phyloP scores from a whole-genome alignment of 2,113 vertebrate genomes.

The Cyanistes caeruleus region DNA sequence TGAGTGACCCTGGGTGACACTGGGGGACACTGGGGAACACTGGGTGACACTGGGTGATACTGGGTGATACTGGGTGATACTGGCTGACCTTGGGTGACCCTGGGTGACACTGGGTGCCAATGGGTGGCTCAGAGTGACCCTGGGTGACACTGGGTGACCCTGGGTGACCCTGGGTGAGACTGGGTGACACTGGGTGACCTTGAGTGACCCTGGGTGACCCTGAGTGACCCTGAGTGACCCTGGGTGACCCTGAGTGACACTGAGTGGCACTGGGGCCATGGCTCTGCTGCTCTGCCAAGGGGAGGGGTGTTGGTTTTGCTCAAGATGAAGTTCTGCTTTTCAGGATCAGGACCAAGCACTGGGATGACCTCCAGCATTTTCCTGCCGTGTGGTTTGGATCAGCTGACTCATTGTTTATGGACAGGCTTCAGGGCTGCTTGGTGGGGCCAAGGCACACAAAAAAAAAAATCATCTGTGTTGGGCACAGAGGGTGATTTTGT shows the following conservation, averaged over 20 bases:
- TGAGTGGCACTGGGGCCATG: fast-evolving
- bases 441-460: background rate
- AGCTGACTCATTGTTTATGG: slow-evolving; percentile 56
- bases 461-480: background rate
- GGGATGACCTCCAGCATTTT: background rate
- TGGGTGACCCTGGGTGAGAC: no score
- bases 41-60: background rate
- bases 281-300: background rate
- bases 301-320: background rate
- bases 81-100: background rate
- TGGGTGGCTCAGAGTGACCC: no score
- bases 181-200: background rate
- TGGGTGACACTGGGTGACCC: no score
- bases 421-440: background rate
- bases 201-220: no score
- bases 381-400: slow-evolving; percentile 16
- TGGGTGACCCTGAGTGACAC: no score
- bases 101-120: no score
- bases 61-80: background rate
- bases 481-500: background rate
- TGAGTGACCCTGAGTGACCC: no score
- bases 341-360: background rate
- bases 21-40: no score
- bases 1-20: no score
- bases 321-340: slow-evolving; percentile 25